Conservation (phyloP, 2,113 vertebrate genomes). For the Alligator sinensis region DNA sequence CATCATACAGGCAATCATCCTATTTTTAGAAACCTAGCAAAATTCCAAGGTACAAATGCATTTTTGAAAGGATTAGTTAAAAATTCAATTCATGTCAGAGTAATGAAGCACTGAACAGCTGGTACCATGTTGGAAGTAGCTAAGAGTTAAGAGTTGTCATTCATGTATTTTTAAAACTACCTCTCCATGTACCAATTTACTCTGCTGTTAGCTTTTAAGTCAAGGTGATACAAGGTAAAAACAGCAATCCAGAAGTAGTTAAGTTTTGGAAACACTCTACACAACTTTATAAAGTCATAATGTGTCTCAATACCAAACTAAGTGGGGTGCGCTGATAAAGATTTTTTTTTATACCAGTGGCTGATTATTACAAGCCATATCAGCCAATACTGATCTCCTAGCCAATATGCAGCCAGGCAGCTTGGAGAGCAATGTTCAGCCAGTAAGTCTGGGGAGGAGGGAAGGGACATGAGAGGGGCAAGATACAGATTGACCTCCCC, state of each 20-base stretch:
- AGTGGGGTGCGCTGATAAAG: not conserved
- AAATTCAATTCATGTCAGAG: constrained; percentile 81
- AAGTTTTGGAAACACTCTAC: not conserved
- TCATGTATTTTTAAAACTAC: constrained; percentile 31
- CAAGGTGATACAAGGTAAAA: not conserved
- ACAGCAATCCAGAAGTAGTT: not conserved
- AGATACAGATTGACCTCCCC: too few relatives aligned
- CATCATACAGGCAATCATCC: constrained; percentile 65
- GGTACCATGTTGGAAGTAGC: constrained; percentile 81
- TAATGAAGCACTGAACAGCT: constrained; percentile 79
- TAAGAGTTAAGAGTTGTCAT: constrained; percentile 79
- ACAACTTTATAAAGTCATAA: not conserved
- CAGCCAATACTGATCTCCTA: too few relatives aligned
- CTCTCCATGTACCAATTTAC: not conserved
- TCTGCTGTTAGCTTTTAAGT: not conserved
- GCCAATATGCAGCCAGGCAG: too few relatives aligned
- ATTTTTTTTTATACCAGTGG: not conserved
- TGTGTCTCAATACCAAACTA: not conserved
- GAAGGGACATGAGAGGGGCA: too few relatives aligned
- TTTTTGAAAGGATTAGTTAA: constrained; percentile 84
- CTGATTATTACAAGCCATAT: too few relatives aligned
- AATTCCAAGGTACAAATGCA: constrained; percentile 82
- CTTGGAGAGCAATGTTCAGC: too few relatives aligned
- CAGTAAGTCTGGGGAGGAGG: too few relatives aligned
- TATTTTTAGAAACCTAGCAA: constrained; percentile 80